Base-by-base conservation (phyloP, 2,113 vertebrate genomes). In the Kryptolebias marmoratus region DNA sequence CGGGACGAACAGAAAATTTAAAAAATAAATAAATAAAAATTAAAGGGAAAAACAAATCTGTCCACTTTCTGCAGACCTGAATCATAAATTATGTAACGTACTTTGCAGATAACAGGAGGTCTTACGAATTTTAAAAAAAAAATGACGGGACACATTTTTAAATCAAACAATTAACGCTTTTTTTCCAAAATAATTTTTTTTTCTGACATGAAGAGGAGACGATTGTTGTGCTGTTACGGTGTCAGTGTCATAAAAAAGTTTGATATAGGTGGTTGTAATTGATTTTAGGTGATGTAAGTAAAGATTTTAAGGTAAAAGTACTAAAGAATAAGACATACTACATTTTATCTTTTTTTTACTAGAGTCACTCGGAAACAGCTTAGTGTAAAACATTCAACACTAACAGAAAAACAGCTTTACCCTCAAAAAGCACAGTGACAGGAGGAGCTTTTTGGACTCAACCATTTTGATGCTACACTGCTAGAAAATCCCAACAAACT, bases 31-130 rank as follows among this genome's bases (percentile, higher is more conserved):
- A 12, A 30, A 45, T 62, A 30, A 30, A 62, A 22, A 54, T 52
- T 52, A 11, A 5, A 31, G 30, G 11, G 32, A 60, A 60, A 73
- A 32, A 75, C 16, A 69, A 67, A 72, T 47, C 62, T 36, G 15
- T 53, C 48, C 66, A 71, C 47, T 67, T 77, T 68, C 74, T 49
- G 61, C 62, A 71, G 44, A 47, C 10, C 15, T 6, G 16, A 56
- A 39, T 15, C 27, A 70, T 44, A 62, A 54, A 5, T 57, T 54
- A 31, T 22, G 71, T 47, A 59, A 73, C 36, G 57, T 11, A 57
- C 36, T 49, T 65, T 47, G 58, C 31, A 77, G 16, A 68, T 55
- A 27, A 68, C 36, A 1, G 15, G 45, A 27, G 10, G 61, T 27
- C 36, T 47, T 64, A n/a, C n/a, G n/a, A 10, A 49, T 42, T 42